Evolutionary conservation across 2,113 vertebrate species (phyloP).

Genomic region (Campylorhamphus procurvoides): DNA sequence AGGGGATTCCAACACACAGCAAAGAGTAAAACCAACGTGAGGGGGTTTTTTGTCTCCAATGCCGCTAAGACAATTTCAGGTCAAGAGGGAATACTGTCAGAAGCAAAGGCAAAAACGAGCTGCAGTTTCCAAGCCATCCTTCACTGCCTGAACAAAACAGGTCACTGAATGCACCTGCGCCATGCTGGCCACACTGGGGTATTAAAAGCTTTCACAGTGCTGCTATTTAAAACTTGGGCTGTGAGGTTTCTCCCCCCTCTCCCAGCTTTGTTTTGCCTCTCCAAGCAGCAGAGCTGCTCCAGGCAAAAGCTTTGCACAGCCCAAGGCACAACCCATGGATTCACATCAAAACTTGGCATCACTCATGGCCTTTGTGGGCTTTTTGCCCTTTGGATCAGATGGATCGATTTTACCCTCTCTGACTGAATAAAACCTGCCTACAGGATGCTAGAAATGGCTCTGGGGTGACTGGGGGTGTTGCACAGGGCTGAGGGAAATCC

Average conservation of each 20-base stretch:
- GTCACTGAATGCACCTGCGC: neutral
- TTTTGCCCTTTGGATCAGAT: neutral
- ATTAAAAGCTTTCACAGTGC: neutral
- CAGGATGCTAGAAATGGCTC: neutral
- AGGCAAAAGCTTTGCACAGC: neutral
- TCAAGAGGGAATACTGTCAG: slow-evolving; percentile 14
- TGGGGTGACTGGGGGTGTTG: neutral
- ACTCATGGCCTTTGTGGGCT: neutral
- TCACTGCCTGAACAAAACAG: slow-evolving; percentile 25
- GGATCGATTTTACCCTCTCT: neutral
- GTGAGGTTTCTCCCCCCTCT: neutral
- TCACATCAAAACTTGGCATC: neutral
- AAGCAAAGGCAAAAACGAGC: neutral
- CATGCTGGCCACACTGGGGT: neutral
- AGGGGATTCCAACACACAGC: neutral
- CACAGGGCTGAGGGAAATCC: neutral
- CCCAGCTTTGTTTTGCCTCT: slow-evolving; percentile 6
- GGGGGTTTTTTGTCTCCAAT: neutral
- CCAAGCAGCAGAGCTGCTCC: neutral
- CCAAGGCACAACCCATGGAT: neutral
- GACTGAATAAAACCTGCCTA: neutral
- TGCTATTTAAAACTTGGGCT: slow-evolving; percentile 1
- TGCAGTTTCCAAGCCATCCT: neutral
- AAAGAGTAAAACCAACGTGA: neutral
- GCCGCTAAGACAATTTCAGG: slow-evolving; percentile 1